phyloP scores from a whole-genome alignment of 2,113 vertebrate genomes.

The Excalfactoria chinensis region DNA sequence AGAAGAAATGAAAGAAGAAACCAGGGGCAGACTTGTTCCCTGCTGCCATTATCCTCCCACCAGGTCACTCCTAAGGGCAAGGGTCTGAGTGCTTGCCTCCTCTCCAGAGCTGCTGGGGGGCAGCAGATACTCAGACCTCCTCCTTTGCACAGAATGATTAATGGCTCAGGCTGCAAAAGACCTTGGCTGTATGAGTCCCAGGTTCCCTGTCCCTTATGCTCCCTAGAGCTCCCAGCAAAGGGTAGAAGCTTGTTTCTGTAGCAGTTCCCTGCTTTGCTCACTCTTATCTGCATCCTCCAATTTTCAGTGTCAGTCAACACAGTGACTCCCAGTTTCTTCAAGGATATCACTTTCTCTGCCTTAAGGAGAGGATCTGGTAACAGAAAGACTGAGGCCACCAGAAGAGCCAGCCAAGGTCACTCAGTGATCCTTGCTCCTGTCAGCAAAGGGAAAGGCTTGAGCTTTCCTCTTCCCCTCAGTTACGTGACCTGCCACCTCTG shows the following conservation, averaged over 20 bases:
- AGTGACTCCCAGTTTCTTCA: background rate
- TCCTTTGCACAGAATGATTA: background rate
- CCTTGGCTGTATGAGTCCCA: background rate
- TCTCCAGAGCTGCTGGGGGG: background rate
- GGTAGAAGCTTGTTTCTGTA: background rate
- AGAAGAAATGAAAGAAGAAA: background rate
- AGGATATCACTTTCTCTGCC: background rate
- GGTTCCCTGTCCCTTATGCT: background rate
- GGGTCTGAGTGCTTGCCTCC: rapidly evolving
- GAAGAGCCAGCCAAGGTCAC: background rate
- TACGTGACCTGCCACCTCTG: background rate
- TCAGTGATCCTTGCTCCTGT: background rate
- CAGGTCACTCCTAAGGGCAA: background rate
- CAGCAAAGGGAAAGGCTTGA: background rate
- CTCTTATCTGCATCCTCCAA: background rate
- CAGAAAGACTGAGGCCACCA: background rate
- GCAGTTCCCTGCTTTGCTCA: background rate
- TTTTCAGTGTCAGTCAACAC: background rate
- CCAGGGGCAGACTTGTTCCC: background rate
- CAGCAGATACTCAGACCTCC: background rate
- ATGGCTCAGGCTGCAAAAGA: background rate
- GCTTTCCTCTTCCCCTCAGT: background rate
- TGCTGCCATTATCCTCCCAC: background rate
- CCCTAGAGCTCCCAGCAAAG: background rate
- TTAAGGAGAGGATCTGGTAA: background rate